Evolutionary conservation across 35 echinoderm and acorn worm genomes (phyloP), one percentile per base, ranked within the genome.

Genomic region (Ptychodera flava): DNA sequence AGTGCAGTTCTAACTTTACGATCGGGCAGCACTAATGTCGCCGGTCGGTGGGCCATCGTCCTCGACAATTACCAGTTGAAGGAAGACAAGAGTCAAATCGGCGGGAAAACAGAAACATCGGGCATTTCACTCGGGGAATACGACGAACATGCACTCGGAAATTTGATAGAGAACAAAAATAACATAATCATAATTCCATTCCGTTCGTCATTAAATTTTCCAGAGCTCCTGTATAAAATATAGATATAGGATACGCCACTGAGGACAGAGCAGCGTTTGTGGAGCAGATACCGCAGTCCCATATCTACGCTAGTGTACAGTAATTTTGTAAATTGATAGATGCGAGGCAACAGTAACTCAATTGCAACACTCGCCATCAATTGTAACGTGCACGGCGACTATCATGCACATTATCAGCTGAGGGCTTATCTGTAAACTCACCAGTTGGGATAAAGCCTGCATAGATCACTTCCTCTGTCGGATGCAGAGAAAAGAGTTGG

Each of bases 141-240:
- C 45, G 6, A 64, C 6, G 22, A 22, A 64, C 45, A 64, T 64
- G 45, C 45, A 64, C 45, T 64, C 45, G 45, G 45, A 64, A 64
- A 64, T 64, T 64, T 64, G 45, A 64, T 64, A 64, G 45, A 64
- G 45, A 64, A 64, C 45, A 64, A 64, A 64, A 64, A 64, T 64
- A 64, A 64, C 45, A 64, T 64, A 64, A 64, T 6, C 45, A 64
- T 64, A 6, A 64, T 64, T 64, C 45, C 22, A 64, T 64, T 64
- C 45, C 45, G 45, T 64, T 22, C 45, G 45, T 64, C 45, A 64
- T 64, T 64, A 64, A 64, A 12, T 64, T 64, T 64, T 64, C 6
- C 45, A 64, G 45, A 12, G 45, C 45, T 64, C 45, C 45, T 64
- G 45, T 22, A 64, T 64, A 64, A 64, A 64, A 64, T 64, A 64